Evolutionary conservation across 1,140 invertebrate species (phyloP).

Genomic region (Prorops nasuta): DNA sequence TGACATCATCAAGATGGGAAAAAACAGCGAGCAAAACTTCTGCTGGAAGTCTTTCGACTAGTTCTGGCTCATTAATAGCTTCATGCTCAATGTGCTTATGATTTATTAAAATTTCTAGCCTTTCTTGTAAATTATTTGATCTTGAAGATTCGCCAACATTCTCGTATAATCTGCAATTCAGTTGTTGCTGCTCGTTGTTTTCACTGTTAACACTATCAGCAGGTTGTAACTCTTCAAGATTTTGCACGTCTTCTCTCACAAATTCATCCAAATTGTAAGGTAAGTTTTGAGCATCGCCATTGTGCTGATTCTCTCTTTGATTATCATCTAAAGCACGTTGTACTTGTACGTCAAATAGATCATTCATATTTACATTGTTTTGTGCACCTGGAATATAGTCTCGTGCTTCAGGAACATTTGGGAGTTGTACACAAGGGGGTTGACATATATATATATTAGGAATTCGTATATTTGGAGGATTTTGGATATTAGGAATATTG

Average conservation of each 20-base stretch:
- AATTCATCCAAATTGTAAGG: slow-evolving; percentile 13
- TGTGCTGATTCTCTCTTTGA: background rate
- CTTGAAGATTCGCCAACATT: slow-evolving; percentile 38
- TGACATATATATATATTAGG: too few species aligned
- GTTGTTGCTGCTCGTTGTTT: slow-evolving; percentile 2
- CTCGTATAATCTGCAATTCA: slow-evolving; percentile 25
- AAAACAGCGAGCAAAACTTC: slow-evolving; percentile 87
- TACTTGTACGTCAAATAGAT: slow-evolving; percentile 1
- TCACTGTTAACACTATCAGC: slow-evolving; percentile 4
- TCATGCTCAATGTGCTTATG: slow-evolving; percentile 49
- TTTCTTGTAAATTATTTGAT: slow-evolving; percentile 45
- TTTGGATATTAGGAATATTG: slow-evolving; percentile 13
- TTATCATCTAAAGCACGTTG: background rate
- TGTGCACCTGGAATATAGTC: slow-evolving; percentile 6
- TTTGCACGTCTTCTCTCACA: slow-evolving; percentile 28
- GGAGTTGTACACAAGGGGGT: background rate
- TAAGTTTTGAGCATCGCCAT: background rate
- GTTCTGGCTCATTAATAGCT: slow-evolving; percentile 44
- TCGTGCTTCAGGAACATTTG: background rate
- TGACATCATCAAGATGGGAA: slow-evolving; percentile 86
- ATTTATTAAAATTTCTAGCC: slow-evolving; percentile 53
- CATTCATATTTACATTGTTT: background rate
- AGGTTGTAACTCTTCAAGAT: slow-evolving; percentile 19
- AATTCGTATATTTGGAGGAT: too few species aligned
- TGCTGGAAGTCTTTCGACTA: slow-evolving; percentile 64